phyloP scores from a whole-genome alignment of 2,113 vertebrate species.

The Misgurnus mizolepis region DNA sequence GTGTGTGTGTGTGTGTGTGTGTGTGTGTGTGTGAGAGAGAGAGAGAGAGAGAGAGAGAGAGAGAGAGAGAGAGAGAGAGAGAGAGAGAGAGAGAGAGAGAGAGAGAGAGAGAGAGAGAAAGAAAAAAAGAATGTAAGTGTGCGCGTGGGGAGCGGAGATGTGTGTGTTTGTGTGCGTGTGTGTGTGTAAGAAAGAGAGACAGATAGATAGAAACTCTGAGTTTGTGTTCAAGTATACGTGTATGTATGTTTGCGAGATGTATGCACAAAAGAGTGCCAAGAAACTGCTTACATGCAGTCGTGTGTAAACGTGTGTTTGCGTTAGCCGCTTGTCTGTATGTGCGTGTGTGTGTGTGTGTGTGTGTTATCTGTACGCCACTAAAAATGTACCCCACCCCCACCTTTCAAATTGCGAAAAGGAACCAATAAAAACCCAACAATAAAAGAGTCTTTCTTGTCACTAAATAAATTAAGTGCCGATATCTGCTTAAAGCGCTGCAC shows the following conservation, averaged over 20 bases:
- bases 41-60: slow-evolving; percentile 9
- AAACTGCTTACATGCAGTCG: neutral
- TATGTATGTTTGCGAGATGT: slow-evolving; percentile 16
- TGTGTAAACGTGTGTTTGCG: slow-evolving; percentile 30
- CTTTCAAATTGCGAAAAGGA: slow-evolving; percentile 69
- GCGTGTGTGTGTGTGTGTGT: slow-evolving; percentile 24
- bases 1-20: slow-evolving; percentile 40
- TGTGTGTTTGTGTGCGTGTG: slow-evolving; percentile 31
- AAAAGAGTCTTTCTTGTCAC: slow-evolving; percentile 72
- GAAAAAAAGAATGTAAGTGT: slow-evolving; percentile 15
- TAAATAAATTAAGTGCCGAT: slow-evolving; percentile 75
- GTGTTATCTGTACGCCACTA: slow-evolving; percentile 57
- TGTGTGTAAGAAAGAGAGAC: slow-evolving; percentile 14
- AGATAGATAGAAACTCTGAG: neutral
- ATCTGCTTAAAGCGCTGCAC: slow-evolving; percentile 68
- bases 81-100: neutral
- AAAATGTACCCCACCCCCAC: slow-evolving; percentile 63
- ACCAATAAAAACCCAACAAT: slow-evolving; percentile 72
- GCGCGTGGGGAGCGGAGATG: slow-evolving; percentile 41
- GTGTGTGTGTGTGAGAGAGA: slow-evolving; percentile 3
- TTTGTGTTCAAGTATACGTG: slow-evolving; percentile 12
- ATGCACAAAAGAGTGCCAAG: neutral
- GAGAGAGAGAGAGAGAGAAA: slow-evolving; percentile 26
- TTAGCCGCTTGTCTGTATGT: slow-evolving; percentile 8
- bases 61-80: slow-evolving; percentile 19